phyloP scores from a whole-genome alignment of 1,140 invertebrate species.

The Idris sp. region DNA sequence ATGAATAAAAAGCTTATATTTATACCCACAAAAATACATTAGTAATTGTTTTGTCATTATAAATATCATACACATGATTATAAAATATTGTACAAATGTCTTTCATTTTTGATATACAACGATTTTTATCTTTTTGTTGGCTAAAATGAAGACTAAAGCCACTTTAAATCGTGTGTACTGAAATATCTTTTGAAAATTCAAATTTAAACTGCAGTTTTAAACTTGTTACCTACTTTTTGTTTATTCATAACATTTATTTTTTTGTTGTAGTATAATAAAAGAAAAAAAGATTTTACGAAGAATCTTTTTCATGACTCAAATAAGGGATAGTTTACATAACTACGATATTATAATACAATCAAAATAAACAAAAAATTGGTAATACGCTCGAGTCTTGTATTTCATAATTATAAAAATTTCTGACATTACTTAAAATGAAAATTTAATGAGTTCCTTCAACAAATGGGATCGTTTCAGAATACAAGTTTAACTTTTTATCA shows the following conservation, averaged over 20 bases:
- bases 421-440: slow-evolving; percentile 27
- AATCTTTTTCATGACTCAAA: slow-evolving; percentile 17
- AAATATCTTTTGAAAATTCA: background rate
- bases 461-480: slow-evolving; percentile 37
- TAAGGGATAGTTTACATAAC: slow-evolving; percentile 29
- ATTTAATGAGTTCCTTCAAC: slow-evolving; percentile 36
- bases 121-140: too few species aligned
- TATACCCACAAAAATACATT: background rate
- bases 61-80: too few species aligned
- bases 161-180: background rate
- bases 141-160: too few species aligned
- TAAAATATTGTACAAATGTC: too few species aligned
- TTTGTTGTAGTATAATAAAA: slow-evolving; percentile 1
- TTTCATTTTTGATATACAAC: too few species aligned
- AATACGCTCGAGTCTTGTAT: slow-evolving; percentile 42
- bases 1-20: slow-evolving; percentile 1
- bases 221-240: too few species aligned
- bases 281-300: slow-evolving; percentile 10
- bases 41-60: background rate
- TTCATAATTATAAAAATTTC: slow-evolving; percentile 46
- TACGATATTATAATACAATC: slow-evolving; percentile 36
- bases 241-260: too few species aligned
- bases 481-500: slow-evolving; percentile 30
- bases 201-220: background rate
- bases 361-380: slow-evolving; percentile 42